phyloP scores from a whole-genome alignment of 2,113 vertebrate species.

The Gallinago jamesoni region DNA sequence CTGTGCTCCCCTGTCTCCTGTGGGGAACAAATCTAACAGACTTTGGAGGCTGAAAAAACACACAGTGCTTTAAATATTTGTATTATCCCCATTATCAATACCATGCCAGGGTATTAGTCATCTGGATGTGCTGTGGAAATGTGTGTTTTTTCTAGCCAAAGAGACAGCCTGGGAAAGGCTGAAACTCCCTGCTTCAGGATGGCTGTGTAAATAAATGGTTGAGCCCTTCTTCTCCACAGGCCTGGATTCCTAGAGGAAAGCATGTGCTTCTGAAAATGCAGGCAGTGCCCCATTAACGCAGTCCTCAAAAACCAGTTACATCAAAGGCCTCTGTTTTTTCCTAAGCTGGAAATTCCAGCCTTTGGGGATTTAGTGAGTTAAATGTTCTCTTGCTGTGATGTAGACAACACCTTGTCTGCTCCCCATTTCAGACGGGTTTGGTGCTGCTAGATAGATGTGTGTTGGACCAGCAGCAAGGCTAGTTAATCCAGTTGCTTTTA shows the following conservation, averaged over 20 bases:
- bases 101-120: background rate
- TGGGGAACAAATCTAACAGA: background rate
- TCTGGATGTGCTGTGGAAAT: background rate
- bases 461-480: background rate
- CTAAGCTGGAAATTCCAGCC: background rate
- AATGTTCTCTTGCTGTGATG: background rate
- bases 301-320: background rate
- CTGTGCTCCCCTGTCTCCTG: background rate
- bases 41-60: background rate
- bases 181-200: background rate
- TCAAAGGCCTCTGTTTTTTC: background rate
- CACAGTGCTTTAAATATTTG: background rate
- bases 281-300: background rate
- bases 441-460: background rate
- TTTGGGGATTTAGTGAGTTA: background rate
- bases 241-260: background rate
- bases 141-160: background rate
- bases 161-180: background rate
- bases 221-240: background rate
- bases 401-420: constrained; percentile 5
- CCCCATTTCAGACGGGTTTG: background rate
- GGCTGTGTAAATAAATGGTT: background rate
- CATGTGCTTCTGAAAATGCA: background rate
- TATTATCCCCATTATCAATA: fast-evolving
- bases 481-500: background rate